Conservation (phyloP, 2,113 vertebrate genomes). For the Rhodinocichla rosea region DNA sequence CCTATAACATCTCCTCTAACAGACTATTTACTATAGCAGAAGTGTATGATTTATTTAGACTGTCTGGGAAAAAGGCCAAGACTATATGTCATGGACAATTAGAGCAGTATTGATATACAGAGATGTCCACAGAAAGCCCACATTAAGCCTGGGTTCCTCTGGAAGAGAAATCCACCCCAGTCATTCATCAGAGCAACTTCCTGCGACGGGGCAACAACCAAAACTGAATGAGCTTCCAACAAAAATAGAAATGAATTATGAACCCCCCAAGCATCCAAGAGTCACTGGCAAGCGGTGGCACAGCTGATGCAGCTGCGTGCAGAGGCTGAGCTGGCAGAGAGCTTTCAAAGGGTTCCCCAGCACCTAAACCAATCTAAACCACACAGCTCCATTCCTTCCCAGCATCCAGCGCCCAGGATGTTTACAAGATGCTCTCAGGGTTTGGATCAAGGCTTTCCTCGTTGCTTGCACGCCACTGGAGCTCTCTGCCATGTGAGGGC, state of each 20-base stretch:
- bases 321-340: background rate
- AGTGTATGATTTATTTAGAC: conserved; percentile 69
- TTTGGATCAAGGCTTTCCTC: fast-evolving
- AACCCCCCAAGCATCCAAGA: background rate
- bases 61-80: conserved; percentile 64
- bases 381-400: background rate
- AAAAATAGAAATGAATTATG: conserved; percentile 39
- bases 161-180: conserved; percentile 51
- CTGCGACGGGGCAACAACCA: background rate
- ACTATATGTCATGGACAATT: conserved; percentile 71
- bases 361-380: background rate
- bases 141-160: conserved; percentile 48
- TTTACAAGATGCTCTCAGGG: background rate
- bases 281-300: background rate
- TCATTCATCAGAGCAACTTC: conserved; percentile 63
- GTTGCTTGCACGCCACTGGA: fast-evolving
- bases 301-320: background rate
- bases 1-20: conserved; percentile 38
- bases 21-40: conserved; percentile 52
- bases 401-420: background rate
- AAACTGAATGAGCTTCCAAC: conserved; percentile 13
- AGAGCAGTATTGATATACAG: conserved; percentile 59
- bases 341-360: background rate
- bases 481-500: fast-evolving
- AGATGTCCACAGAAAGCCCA: conserved; percentile 26